Percentiles rank a stretch among this genome's conserved stretches.
These are phyloP conservation scores for Cygnus atratus DNA, from an alignment of 2,113 vertebrate genomes.

Conservation along the genomic window DNA sequence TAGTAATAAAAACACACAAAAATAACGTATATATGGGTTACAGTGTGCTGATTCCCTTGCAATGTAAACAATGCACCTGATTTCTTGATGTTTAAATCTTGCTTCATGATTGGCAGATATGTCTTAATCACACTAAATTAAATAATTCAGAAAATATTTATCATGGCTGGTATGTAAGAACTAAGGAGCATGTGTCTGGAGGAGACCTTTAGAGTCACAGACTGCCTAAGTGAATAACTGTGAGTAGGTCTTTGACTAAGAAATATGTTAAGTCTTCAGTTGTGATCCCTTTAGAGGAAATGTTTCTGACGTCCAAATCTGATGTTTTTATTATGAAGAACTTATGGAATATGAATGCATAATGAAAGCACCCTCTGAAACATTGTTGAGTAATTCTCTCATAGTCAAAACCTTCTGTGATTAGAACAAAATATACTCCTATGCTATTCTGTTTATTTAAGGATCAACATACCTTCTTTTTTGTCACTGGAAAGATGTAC, in stretches of 20 bases:
- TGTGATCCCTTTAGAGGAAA: neutral
- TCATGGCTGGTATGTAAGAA: neutral
- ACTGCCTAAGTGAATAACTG: neutral
- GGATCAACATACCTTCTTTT: neutral
- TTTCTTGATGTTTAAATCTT: neutral
- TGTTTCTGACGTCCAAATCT: neutral
- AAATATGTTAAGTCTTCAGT: neutral
- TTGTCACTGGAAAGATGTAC: neutral
- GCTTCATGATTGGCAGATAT: neutral
- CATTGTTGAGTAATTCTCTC: neutral
- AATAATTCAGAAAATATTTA: neutral
- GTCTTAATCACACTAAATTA: neutral
- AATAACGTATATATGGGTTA: neutral
- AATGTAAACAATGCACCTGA: neutral
- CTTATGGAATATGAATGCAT: neutral
- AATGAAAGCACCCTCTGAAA: neutral
- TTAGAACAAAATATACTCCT: neutral
- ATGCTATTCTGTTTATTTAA: neutral
- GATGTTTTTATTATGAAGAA: neutral
- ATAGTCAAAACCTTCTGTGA: neutral
- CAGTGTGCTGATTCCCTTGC: neutral
- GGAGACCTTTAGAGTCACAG: neutral
- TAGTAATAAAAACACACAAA: neutral
- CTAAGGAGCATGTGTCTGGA: neutral
- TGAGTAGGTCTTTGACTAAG: neutral